Evolutionary conservation across 2,797 vertebrate genomes (phyloP).

Genomic region (Myotis daubentonii): DNA sequence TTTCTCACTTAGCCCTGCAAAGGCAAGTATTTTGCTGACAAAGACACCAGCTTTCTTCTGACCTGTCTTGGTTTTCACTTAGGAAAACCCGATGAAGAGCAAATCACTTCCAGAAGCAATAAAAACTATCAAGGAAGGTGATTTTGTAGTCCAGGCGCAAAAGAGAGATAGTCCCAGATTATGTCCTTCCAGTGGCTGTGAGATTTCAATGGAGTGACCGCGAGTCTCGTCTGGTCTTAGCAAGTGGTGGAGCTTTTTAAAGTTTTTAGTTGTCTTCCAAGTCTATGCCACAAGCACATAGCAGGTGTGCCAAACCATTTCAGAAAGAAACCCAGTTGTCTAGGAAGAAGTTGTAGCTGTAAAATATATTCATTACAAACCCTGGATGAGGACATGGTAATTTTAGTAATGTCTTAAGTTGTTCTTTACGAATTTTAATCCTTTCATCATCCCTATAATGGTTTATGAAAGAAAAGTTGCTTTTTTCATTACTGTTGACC

Average conservation of each 20-base stretch:
- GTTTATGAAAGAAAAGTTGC: slow-evolving; percentile 33
- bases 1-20: background rate
- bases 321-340: slow-evolving; percentile 32
- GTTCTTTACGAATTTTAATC: slow-evolving; percentile 41
- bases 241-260: slow-evolving; percentile 47
- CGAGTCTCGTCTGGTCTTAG: background rate
- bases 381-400: background rate
- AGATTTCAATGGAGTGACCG: background rate
- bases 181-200: background rate
- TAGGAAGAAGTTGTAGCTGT: slow-evolving; percentile 15
- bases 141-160: background rate
- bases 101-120: slow-evolving; percentile 44
- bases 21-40: slow-evolving; percentile 33
- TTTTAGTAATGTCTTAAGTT: slow-evolving; percentile 39
- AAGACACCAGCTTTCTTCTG: slow-evolving; percentile 26
- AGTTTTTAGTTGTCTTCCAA: slow-evolving; percentile 7
- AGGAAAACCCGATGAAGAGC: slow-evolving; percentile 1
- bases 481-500: background rate
- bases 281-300: slow-evolving; percentile 28
- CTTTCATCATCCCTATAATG: background rate
- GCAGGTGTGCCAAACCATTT: slow-evolving; percentile 5
- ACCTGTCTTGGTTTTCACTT: slow-evolving; percentile 56
- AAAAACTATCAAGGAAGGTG: background rate
- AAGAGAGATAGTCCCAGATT: background rate
- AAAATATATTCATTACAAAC: slow-evolving; percentile 44